phyloP scores from a whole-genome alignment of 1,140 invertebrate species.

The Augochlora pura region DNA sequence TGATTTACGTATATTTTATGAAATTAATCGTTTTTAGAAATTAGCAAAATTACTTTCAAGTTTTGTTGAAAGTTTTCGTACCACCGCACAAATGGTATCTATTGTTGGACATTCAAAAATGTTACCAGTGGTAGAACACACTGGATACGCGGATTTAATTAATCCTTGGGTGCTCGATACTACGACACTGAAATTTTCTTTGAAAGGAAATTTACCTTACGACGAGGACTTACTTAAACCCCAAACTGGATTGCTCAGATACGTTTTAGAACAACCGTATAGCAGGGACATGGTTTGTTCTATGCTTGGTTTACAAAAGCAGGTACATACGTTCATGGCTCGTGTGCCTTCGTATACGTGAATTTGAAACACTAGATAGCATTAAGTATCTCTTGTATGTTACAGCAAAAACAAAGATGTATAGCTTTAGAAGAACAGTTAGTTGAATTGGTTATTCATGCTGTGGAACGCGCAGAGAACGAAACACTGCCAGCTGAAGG shows the following conservation, averaged over 20 bases:
- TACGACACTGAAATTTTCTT: conserved; percentile 90
- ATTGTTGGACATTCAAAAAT: conserved; percentile 94
- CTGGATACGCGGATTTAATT: conserved; percentile 92
- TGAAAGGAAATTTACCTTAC: conserved; percentile 96
- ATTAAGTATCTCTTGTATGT: conserved; percentile 49
- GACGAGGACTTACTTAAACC: conserved; percentile 93
- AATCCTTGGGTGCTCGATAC: conserved; percentile 96
- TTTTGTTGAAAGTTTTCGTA: conserved; percentile 95
- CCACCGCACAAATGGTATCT: conserved; percentile 96
- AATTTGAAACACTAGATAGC: background rate
- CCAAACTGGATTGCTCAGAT: conserved; percentile 92
- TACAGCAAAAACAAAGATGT: conserved; percentile 92
- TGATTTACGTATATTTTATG: background rate
- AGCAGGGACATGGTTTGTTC: conserved; percentile 97
- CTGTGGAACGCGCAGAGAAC: conserved; percentile 94
- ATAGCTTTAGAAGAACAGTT: conserved; percentile 95
- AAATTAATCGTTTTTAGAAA: conserved; percentile 82
- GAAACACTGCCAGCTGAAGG: conserved; percentile 81
- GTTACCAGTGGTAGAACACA: conserved; percentile 96
- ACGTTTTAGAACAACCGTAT: conserved; percentile 97
- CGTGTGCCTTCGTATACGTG: too few species aligned
- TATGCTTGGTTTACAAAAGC: conserved; percentile 96
- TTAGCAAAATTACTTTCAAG: conserved; percentile 90
- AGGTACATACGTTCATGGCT: conserved; percentile 77
- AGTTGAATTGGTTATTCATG: conserved; percentile 93